Evolutionary conservation across 2,888 invertebrate species (phyloP), one percentile per base, ranked within the genome.

Genomic region (Euphydryas editha): DNA sequence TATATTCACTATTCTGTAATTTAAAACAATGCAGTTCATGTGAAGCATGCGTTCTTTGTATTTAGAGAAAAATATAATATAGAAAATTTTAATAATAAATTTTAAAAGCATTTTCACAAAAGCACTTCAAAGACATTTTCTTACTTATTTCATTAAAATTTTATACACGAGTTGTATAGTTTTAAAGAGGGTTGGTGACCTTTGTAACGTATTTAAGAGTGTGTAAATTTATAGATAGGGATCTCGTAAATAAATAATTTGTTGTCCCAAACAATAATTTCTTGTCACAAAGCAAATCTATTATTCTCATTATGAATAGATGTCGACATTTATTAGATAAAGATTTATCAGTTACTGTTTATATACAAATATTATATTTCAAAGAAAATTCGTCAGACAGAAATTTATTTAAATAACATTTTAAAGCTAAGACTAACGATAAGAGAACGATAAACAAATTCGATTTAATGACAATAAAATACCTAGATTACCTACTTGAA

Each of bases 181-280:
- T 54, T 36, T 36, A 36, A 30, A 54, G 17, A 54, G 36, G 36
- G 30, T 54, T 13, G n/a, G 11, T 46, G 59, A 30, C 30, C 20
- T 59, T 21, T 59, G 24, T 30, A 46, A 30, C 59, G 18, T 59
- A 46, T 44, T 20, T 46, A 21, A 24, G 17, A 20, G 37, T 20
- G 21, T 30, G 76, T 78, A 78, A 7, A 30, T 7, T 30, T 30
- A 30, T 30, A 30, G 0, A 76, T 74, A 68, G 70, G 62, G 70
- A 73, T 75, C 73, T 65, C n/a, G n/a, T n/a, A n/a, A 74, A 79
- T 75, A 73, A 71, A 79, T 80, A 78, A 79, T 81, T 77, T 79
- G 74, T 76, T 75, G 71, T 74, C 75, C 69, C 73, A 65, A 70
- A 71, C 77, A 74, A 76, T 78, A 76, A 77, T 75, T 76, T 67